Conservation (phyloP, 2,797 vertebrate species). For the Arnoldichthys spilopterus region DNA sequence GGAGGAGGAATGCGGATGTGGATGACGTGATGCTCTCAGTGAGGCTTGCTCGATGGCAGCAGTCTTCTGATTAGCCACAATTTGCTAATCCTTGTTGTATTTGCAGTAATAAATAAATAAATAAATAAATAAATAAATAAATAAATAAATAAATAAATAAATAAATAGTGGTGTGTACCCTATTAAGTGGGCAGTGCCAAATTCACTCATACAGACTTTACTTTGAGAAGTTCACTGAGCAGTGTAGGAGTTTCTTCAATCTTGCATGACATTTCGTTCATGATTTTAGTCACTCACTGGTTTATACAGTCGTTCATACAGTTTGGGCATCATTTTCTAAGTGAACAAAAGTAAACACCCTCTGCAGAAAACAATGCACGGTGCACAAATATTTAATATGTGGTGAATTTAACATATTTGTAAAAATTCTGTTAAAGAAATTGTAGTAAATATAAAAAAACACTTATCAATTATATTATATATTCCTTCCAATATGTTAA, state of each 20-base stretch:
- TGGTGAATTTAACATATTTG: no score
- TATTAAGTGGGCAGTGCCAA: neutral
- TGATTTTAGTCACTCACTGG: neutral
- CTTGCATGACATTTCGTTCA: constrained; percentile 2
- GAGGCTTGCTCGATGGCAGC: constrained; percentile 23
- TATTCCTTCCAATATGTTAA: no score
- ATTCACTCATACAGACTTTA: constrained; percentile 31
- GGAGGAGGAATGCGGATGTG: constrained; percentile 29
- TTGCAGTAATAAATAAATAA: constrained; percentile 8
- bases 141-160: neutral
- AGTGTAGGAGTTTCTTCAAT: constrained; percentile 17
- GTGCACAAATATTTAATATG: no score
- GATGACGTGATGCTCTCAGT: constrained; percentile 52
- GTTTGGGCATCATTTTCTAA: no score
- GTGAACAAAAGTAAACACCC: no score
- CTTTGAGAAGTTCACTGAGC: constrained; percentile 26
- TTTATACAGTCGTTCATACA: neutral
- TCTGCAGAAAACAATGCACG: no score
- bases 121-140: neutral
- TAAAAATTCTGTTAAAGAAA: no score
- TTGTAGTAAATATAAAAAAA: no score
- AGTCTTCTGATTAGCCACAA: neutral
- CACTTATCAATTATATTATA: no score
- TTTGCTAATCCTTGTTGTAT: constrained; percentile 9
- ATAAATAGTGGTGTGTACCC: neutral